phyloP scores from a whole-genome alignment of 2,113 vertebrate species.

The Echinops telfairi region DNA sequence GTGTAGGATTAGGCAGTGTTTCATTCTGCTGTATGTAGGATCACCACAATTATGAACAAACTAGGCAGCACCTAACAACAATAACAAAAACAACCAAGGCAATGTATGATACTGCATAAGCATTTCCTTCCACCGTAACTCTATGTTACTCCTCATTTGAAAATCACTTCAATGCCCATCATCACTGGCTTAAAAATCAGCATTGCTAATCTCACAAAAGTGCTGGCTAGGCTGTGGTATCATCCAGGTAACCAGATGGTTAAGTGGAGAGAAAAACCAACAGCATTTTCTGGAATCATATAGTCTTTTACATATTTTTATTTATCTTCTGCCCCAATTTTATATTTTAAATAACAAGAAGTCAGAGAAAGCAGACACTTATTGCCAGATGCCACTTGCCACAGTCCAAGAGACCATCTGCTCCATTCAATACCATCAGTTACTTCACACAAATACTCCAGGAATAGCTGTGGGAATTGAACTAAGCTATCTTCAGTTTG shows the following conservation, averaged over 20 bases:
- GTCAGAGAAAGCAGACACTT: constrained; percentile 63
- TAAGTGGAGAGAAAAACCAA: constrained; percentile 49
- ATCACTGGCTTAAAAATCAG: constrained; percentile 38
- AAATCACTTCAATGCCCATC: constrained; percentile 50
- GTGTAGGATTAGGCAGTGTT: too few relatives aligned
- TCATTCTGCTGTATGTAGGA: too few relatives aligned
- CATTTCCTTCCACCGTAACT: constrained; percentile 29
- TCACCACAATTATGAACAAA: too few relatives aligned
- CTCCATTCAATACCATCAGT: constrained; percentile 51
- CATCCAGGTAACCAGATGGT: constrained; percentile 63
- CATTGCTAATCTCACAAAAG: constrained; percentile 54
- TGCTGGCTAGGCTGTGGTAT: background rate
- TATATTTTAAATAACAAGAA: constrained; percentile 71
- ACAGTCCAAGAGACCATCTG: constrained; percentile 76
- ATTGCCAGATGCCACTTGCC: constrained; percentile 68
- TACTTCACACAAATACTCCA: constrained; percentile 65
- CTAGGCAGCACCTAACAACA: too few relatives aligned
- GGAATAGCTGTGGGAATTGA: constrained; percentile 60
- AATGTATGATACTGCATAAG: constrained; percentile 33
- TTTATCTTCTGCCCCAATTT: constrained; percentile 49
- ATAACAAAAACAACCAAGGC: background rate
- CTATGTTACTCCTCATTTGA: constrained; percentile 60
- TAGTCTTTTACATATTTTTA: constrained; percentile 33
- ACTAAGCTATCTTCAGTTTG: constrained; percentile 61
- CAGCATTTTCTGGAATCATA: background rate